A percentile compares a stretch with the other conserved stretches of the same genome.
These are phyloP conservation scores for Stichopus chloronotus DNA, from an alignment of 35 echinoderm and acorn worm genomes.

Conservation along the genomic window DNA sequence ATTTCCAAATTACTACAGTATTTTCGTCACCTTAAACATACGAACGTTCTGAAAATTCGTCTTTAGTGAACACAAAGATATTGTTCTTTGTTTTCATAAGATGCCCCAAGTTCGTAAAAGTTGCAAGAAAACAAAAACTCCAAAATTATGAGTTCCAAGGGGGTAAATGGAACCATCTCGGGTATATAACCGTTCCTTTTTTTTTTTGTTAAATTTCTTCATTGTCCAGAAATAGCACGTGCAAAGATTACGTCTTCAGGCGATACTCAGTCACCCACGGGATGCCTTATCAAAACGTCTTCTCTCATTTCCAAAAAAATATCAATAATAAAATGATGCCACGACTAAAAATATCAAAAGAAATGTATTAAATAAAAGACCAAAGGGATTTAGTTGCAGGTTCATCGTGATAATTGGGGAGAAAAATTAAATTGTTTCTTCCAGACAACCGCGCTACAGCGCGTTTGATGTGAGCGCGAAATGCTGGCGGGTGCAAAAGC, in stretches of 20 bases:
- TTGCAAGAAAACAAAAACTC: neutral
- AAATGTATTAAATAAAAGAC: neutral
- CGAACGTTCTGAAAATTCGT: no score
- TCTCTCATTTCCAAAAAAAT: neutral
- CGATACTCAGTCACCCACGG: slow-evolving; percentile 14
- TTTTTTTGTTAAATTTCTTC: neutral
- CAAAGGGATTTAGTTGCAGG: slow-evolving; percentile 28
- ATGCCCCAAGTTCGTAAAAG: neutral
- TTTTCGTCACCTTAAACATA: no score
- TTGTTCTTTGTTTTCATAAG: neutral
- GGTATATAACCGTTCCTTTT: neutral
- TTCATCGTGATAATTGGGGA: slow-evolving; percentile 48
- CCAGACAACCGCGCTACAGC: neutral
- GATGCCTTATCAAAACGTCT: slow-evolving; percentile 8
- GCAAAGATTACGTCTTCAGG: neutral
- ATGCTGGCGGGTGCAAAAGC: slow-evolving; percentile 23
- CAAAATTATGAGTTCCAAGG: neutral
- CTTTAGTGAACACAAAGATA: neutral
- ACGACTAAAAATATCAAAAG: neutral
- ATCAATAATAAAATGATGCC: slow-evolving; percentile 21
- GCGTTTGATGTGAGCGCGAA: slow-evolving; percentile 36
- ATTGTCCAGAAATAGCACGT: slow-evolving; percentile 4
- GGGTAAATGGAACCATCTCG: neutral
- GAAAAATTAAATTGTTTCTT: slow-evolving; percentile 55
- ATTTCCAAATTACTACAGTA: no score